Percentiles rank a stretch among this genome's conserved stretches.
These are phyloP conservation scores for Tethya wilhelma DNA, from an alignment of 37 sponge, comb jelly and placozoan species.

Conservation along the genomic window DNA sequence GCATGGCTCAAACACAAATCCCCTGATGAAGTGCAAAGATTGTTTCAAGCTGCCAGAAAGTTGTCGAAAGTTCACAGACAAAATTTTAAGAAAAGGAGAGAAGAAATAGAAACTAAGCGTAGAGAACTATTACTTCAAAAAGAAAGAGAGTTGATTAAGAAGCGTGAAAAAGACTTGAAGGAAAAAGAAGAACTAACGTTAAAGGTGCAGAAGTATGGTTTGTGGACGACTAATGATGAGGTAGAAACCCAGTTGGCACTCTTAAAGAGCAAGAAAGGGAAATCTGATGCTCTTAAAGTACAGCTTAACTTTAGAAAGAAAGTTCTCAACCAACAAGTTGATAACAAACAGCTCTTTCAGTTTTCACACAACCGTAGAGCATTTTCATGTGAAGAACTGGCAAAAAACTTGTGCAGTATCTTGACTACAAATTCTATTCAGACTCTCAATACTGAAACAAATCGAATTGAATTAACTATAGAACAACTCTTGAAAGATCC, in stretches of 20 bases:
- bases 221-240: constrained; percentile 19
- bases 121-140: not conserved
- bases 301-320: constrained; percentile 45
- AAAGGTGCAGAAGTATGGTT: constrained; percentile 1
- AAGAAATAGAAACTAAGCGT: constrained; percentile 18
- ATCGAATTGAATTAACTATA: too few species aligned
- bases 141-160: not conserved
- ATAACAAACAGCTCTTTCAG: constrained; percentile 24
- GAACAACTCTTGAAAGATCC: too few species aligned
- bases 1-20: constrained; percentile 23
- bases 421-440: too few species aligned
- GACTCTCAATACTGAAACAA: too few species aligned
- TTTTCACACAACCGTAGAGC: too few species aligned
- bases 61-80: not conserved
- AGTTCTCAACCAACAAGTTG: constrained; percentile 20
- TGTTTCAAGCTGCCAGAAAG: constrained; percentile 30
- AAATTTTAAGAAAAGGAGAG: constrained; percentile 7
- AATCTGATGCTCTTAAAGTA: constrained; percentile 18
- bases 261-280: constrained; percentile 15
- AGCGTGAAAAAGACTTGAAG: not conserved
- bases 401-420: too few species aligned
- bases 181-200: constrained; percentile 31
- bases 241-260: not conserved
- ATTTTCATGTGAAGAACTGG: too few species aligned
- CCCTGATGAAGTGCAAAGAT: constrained; percentile 6